Base-by-base conservation (phyloP, 2,113 vertebrate genomes). In the Spheniscus mendiculus region DNA sequence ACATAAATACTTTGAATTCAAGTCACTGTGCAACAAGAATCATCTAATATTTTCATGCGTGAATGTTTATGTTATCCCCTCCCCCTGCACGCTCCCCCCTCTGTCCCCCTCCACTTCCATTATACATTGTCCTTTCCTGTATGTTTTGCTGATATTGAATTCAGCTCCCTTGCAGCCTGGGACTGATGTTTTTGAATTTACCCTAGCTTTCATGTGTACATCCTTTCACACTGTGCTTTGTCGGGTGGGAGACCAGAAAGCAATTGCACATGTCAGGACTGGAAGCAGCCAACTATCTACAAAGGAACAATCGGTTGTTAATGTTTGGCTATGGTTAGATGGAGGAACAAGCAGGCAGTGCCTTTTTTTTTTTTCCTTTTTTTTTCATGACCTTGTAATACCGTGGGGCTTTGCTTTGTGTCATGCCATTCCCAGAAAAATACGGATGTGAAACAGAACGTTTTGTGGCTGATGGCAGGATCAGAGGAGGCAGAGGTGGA, bases 1-100 rank as follows among this genome's bases (percentile, higher is more conserved):
- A 96, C 91, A 93, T 89, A 96, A 97, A 98, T 94, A 97, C 92
- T 96, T 98, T 85, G 90, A 92, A 96, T 97, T 98, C 96, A 87
- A 98, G 97, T 97, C 95, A 98, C 98, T 98, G 98, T 97, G 97
- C 96, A 97, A 95, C 93, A 89, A 94, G 83, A 98, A 86, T 89
- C 30, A 89, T 78, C 65, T 90, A 86, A 94, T 93, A 96, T 96
- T 87, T 96, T 90, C n/a, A 83, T 74, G 79, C 7, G 59, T 87
- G 90, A 82, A 61, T 87, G 87, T 96, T 95, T 94, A 91, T 0
- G 5, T 90, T 95, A 63, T 90, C 74, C 72, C 87, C 83, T 93
- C 88, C 92, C 79, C 80, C 89, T 74, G 61, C 56, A 82, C 22
- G 2, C 81, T 73, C 81, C 95, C 87, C 70, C 53, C 20, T 72